Conservation (phyloP, 2,888 invertebrate species). For the Diaphora mendica region DNA sequence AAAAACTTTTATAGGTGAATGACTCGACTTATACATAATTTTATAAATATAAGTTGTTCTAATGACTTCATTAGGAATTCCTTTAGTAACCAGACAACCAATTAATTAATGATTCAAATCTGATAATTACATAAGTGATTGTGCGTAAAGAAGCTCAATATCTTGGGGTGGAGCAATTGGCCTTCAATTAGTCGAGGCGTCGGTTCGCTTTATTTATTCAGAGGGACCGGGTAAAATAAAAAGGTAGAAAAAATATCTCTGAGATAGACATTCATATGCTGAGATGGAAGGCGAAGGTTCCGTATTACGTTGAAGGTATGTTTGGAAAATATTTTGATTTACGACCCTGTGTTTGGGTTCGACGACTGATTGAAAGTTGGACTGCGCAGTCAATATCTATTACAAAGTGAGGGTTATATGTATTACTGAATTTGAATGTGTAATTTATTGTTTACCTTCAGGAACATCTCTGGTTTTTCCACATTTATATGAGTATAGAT, state of each 20-base stretch:
- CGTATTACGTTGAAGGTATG: slow-evolving; percentile 53
- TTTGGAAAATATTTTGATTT: slow-evolving; percentile 55
- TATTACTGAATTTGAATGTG: slow-evolving; percentile 21
- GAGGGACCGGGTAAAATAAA: slow-evolving; percentile 69
- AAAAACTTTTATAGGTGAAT: slow-evolving; percentile 58
- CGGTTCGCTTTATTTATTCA: slow-evolving; percentile 73
- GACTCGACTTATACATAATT: slow-evolving; percentile 39
- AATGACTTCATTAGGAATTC: too few species aligned
- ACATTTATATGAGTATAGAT: neutral
- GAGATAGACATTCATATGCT: slow-evolving; percentile 72
- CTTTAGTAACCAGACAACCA: slow-evolving; percentile 43
- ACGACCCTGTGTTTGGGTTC: slow-evolving; percentile 35
- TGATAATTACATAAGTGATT: slow-evolving; percentile 61
- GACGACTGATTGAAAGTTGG: slow-evolving; percentile 48
- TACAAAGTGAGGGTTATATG: neutral
- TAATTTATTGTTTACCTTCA: neutral
- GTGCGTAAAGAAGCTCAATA: slow-evolving; percentile 53
- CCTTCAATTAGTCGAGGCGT: slow-evolving; percentile 72
- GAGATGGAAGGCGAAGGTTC: slow-evolving; percentile 52
- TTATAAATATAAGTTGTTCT: slow-evolving; percentile 33
- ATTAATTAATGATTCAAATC: slow-evolving; percentile 64
- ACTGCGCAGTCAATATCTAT: slow-evolving; percentile 39
- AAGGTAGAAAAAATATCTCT: slow-evolving; percentile 63
- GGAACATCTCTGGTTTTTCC: neutral
- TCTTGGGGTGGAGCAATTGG: slow-evolving; percentile 60